Conservation (phyloP, 2,797 vertebrate genomes). For the Alectoris magna region DNA sequence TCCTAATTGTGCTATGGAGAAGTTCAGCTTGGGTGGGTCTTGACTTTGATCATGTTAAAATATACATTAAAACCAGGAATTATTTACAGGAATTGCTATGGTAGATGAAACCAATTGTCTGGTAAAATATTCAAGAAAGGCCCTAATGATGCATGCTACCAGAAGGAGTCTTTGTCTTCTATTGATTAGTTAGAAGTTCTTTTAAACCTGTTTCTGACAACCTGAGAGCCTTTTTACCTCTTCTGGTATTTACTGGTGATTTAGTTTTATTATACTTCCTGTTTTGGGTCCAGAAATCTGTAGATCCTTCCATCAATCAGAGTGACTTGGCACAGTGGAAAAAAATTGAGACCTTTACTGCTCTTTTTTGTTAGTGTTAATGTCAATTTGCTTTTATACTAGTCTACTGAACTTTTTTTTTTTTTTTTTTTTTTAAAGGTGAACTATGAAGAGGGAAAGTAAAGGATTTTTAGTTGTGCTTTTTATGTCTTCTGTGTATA, state of each 20-base stretch:
- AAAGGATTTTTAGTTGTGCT: background rate
- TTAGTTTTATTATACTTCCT: background rate
- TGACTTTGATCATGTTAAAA: background rate
- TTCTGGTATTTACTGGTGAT: background rate
- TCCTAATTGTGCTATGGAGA: background rate
- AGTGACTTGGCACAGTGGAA: background rate
- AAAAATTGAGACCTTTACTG: background rate
- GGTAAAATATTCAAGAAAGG: background rate
- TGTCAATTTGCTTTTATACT: background rate
- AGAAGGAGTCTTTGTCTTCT: background rate
- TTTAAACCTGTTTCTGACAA: background rate
- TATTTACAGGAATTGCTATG: background rate
- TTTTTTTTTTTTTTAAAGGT: background rate
- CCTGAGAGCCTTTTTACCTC: background rate
- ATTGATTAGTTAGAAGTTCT: background rate
- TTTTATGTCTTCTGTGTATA: background rate
- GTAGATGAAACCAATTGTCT: background rate
- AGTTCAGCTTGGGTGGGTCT: background rate
- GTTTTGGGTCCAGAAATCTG: background rate
- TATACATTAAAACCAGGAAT: background rate
- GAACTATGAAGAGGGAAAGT: background rate
- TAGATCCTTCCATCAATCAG: background rate
- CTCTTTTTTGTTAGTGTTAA: background rate
- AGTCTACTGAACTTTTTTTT: background rate
- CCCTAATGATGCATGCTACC: fast-evolving